phyloP scores from a whole-genome alignment of 2,113 vertebrate genomes.

The Pteronura brasiliensis region DNA sequence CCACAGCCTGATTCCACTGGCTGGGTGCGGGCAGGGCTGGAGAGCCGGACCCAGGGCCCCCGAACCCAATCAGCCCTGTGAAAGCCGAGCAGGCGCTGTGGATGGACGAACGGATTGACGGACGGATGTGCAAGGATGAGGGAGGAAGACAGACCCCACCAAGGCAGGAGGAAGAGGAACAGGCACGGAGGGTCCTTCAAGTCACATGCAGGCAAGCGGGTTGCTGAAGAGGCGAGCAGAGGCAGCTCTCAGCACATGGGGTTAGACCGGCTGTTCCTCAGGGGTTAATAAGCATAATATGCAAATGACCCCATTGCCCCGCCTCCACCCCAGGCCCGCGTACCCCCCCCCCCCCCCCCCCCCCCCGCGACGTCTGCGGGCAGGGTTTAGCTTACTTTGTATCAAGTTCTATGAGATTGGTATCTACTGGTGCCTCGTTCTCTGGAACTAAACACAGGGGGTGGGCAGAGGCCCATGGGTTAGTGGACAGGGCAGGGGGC shows the following conservation, averaged over 20 bases:
- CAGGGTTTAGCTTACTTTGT: conserved; percentile 90
- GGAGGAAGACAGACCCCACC: conserved; percentile 68
- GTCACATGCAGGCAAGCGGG: conserved; percentile 73
- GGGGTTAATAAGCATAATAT: conserved; percentile 55
- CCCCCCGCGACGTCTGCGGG: not conserved
- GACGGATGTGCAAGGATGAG: conserved; percentile 53
- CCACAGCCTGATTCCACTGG: not conserved
- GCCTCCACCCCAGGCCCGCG: fast-evolving
- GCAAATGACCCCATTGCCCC: not conserved
- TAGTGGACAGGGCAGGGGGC: not conserved
- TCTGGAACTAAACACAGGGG: conserved; percentile 88
- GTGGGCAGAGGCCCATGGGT: not conserved
- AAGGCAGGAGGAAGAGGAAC: conserved; percentile 71
- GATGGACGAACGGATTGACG: conserved; percentile 21
- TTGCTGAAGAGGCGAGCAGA: conserved; percentile 70
- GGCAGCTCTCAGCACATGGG: conserved; percentile 26
- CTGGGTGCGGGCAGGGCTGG: not conserved
- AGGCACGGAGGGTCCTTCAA: conserved; percentile 69
- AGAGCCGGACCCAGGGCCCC: conserved; percentile 16
- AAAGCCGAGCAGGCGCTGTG: conserved; percentile 18
- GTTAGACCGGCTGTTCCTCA: conserved; percentile 47
- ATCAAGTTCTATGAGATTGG: conserved; percentile 97
- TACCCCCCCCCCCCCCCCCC: not conserved
- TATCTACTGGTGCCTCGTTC: conserved; percentile 91
- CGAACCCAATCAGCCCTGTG: conserved; percentile 37